Percentiles rank a stretch among this genome's conserved stretches.
phyloP scores from a whole-genome alignment of 2,888 invertebrate genomes.

The Osmoderma eremita region DNA sequence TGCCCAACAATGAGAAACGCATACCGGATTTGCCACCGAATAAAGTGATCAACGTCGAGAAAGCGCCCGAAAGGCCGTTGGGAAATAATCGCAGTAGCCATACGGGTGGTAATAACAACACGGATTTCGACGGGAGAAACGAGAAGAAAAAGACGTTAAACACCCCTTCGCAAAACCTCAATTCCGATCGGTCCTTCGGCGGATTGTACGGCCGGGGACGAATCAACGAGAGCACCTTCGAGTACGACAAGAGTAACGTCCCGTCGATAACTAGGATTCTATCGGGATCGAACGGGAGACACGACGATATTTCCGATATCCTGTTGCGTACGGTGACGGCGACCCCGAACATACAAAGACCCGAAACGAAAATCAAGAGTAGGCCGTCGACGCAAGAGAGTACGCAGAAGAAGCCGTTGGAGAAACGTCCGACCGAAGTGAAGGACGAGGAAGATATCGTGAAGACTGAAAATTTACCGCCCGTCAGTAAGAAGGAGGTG shows the following conservation, averaged over 20 bases:
- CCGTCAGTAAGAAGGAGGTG: conserved; percentile 51
- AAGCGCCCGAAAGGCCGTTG: conserved; percentile 48
- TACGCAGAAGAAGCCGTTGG: conserved; percentile 26
- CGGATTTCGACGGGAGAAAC: conserved; percentile 55
- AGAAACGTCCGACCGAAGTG: conserved; percentile 23
- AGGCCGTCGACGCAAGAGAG: conserved; percentile 49
- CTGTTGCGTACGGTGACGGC: conserved; percentile 76
- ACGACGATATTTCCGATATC: conserved; percentile 83
- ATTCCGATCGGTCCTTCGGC: conserved; percentile 54
- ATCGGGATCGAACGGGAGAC: conserved; percentile 85
- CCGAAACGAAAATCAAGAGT: conserved; percentile 53
- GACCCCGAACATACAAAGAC: conserved; percentile 59
- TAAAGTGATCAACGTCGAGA: conserved; percentile 60
- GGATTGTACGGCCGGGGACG: conserved; percentile 60
- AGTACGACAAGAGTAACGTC: conserved; percentile 66
- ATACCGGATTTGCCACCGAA: conserved; percentile 73
- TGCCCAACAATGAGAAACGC: conserved; percentile 79
- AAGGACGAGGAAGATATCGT: conserved; percentile 25
- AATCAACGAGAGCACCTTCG: conserved; percentile 60
- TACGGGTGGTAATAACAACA: conserved; percentile 26
- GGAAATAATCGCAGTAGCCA: conserved; percentile 36
- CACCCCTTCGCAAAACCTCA: conserved; percentile 76
- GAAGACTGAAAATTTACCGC: conserved; percentile 45
- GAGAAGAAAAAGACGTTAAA: conserved; percentile 79
- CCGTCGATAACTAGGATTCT: conserved; percentile 87